A percentile compares a stretch with the other conserved stretches of the same genome.
These are phyloP conservation scores for Euwallacea similis DNA, from an alignment of 1,140 invertebrate genomes.

Conservation along the genomic window DNA sequence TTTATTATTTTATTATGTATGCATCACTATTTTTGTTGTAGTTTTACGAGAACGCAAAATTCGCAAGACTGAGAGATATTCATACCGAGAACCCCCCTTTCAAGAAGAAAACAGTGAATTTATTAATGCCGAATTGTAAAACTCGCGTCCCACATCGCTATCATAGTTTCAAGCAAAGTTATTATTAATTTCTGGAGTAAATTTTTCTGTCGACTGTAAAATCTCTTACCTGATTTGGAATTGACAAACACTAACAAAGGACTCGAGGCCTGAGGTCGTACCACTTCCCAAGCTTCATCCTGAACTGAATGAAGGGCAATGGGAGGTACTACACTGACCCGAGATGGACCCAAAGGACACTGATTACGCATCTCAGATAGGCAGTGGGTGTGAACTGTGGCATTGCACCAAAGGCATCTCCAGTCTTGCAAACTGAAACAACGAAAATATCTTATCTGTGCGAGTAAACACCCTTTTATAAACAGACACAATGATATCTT, in stretches of 20 bases:
- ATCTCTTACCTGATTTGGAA: conserved; percentile 76
- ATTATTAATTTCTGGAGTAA: too few relatives aligned
- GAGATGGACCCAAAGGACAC: conserved; percentile 83
- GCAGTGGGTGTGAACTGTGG: conserved; percentile 89
- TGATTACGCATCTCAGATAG: conserved; percentile 70
- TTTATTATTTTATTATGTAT: too few relatives aligned
- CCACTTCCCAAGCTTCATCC: conserved; percentile 89
- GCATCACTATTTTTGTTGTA: too few relatives aligned
- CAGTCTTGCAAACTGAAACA: conserved; percentile 82
- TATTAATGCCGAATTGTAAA: too few relatives aligned
- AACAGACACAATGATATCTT: not conserved
- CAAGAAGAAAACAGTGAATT: too few relatives aligned
- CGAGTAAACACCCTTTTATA: not conserved
- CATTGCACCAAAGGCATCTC: conserved; percentile 93
- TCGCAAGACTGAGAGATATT: too few relatives aligned
- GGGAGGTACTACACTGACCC: conserved; percentile 90
- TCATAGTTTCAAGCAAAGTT: too few relatives aligned
- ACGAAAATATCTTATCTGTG: not conserved
- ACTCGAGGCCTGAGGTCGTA: conserved; percentile 68
- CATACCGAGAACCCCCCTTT: too few relatives aligned
- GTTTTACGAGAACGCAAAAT: too few relatives aligned
- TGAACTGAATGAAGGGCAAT: conserved; percentile 87
- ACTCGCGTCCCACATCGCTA: too few relatives aligned
- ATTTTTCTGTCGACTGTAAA: not conserved
- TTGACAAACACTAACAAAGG: conserved; percentile 96